Base-by-base conservation (phyloP, 2,888 invertebrate genomes). In the Uropetala carovei region DNA sequence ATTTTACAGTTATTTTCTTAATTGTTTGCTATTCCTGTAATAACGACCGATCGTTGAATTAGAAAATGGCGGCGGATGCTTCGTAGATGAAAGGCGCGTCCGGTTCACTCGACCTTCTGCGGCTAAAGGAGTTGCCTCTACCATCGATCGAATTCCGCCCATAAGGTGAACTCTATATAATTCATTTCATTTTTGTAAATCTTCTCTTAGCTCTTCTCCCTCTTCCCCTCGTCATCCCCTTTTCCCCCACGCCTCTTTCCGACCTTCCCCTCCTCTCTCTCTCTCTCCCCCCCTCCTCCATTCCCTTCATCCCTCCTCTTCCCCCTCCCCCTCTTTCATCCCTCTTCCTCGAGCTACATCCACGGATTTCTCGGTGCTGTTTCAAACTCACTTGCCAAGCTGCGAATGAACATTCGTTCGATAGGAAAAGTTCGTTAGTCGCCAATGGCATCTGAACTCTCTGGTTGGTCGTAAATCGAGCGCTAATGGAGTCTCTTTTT, bases 391-490 rank as follows among this genome's bases (percentile, higher is more conserved):
- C 43, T 43, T 14, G 18, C 59, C 64, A 22, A 60, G 59, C 22
- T 22, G 30, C 60, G 60, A 18, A n/a, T 60, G 43, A 60, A 10
- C 60, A n/a, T 43, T 64, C 60, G 14, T 89, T 30, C 64, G 7
- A 59, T n/a, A 3, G 16, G 30, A 18, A 58, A 43, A 68, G 60
- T 89, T 89, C 89, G 27, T 86, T 86, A 86, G 59, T 64, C 43
- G 86, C 60, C 30, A 30, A 43, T 89, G 60, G 60, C 64, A 64
- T 64, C 60, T 18, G 86, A 64, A 43, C 43, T 43, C 43, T 43
- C 60, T 64, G 89, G 64, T 64, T 43, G 89, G 43, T 64, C 64
- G 64, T 60, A 64, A 89, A 89, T 89, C 89, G 89, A 68, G 89
- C 64, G 60, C 43, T 64, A 89, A 30, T 27, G 68, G 89, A 89